A percentile compares a stretch with the other conserved stretches of the same genome.
Conservation (phyloP, 2,113 vertebrate species). For the Ia io region DNA sequence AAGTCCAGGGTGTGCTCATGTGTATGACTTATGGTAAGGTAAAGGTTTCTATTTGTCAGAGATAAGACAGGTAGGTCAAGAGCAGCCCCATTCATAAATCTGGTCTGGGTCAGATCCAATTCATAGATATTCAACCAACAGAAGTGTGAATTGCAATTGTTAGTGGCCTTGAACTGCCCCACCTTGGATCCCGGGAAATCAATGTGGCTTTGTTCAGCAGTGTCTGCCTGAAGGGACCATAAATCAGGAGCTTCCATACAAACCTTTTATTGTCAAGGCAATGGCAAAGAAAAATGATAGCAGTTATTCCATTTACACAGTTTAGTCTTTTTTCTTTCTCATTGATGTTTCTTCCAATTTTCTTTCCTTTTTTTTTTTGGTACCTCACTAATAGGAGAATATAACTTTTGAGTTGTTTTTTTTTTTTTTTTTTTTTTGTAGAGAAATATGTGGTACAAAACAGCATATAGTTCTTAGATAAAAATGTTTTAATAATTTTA, state of each 20-base stretch:
- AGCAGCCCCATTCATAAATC: slow-evolving; percentile 70
- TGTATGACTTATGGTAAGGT: slow-evolving; percentile 28
- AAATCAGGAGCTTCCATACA: slow-evolving; percentile 68
- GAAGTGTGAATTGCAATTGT: slow-evolving; percentile 63
- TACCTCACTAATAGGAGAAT: background rate
- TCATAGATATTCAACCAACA: slow-evolving; percentile 60
- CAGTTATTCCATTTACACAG: slow-evolving; percentile 60
- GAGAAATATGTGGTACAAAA: background rate
- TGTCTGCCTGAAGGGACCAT: slow-evolving; percentile 60
- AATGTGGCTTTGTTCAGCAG: slow-evolving; percentile 72
- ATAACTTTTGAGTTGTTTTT: background rate
- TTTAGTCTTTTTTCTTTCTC: slow-evolving; percentile 57
- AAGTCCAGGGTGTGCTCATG: slow-evolving; percentile 51
- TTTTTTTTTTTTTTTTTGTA: background rate
- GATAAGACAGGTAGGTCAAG: slow-evolving; percentile 61
- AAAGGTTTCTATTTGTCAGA: slow-evolving; percentile 58
- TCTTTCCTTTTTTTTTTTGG: background rate
- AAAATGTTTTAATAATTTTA: slow-evolving; percentile 9
- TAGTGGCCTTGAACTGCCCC: slow-evolving; percentile 69
- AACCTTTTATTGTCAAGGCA: slow-evolving; percentile 71
- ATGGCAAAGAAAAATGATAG: slow-evolving; percentile 72
- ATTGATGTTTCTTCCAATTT: slow-evolving; percentile 43
- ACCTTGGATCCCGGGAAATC: slow-evolving; percentile 65
- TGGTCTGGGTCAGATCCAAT: slow-evolving; percentile 57
- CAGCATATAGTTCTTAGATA: background rate